These are phyloP conservation scores for Epinephelus coioides DNA, from an alignment of 2,797 vertebrate genomes.

Conservation along the genomic window DNA sequence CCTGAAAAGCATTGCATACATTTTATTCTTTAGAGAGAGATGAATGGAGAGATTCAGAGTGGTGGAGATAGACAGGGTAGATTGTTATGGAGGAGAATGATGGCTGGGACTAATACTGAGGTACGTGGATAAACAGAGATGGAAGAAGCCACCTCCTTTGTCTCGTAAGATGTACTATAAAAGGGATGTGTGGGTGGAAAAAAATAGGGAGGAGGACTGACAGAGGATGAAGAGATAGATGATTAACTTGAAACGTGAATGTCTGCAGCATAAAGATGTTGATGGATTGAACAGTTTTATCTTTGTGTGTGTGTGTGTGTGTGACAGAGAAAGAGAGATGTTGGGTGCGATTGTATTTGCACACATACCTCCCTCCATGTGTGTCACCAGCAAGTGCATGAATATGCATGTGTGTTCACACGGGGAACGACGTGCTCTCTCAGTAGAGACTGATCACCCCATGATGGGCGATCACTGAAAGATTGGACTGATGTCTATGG, in stretches of 20 bases:
- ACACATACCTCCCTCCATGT: constrained; percentile 38
- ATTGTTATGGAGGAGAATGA: constrained; percentile 35
- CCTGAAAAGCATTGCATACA: constrained; percentile 4
- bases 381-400: constrained; percentile 34
- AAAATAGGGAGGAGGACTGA: constrained; percentile 42
- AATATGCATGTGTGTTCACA: constrained; percentile 68
- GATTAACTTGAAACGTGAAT: constrained; percentile 62
- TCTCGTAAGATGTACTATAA: constrained; percentile 35
- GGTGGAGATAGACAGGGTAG: constrained; percentile 22
- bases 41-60: constrained; percentile 11
- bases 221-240: constrained; percentile 53
- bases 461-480: constrained; percentile 72
- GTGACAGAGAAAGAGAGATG: constrained; percentile 15
- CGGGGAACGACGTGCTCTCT: constrained; percentile 52
- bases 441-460: constrained; percentile 71
- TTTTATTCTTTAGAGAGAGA: constrained; percentile 15
- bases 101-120: constrained; percentile 24
- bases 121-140: constrained; percentile 52
- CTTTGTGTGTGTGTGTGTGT: constrained; percentile 13
- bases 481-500: constrained; percentile 73
- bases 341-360: constrained; percentile 53
- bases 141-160: constrained; percentile 37
- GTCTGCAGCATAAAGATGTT: constrained; percentile 48
- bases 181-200: constrained; percentile 8
- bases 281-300: constrained; percentile 60